A percentile compares a stretch with the other conserved stretches of the same genome.
These are phyloP conservation scores for Herminia tarsipennalis DNA, from an alignment of 2,888 invertebrate species.

Conservation along the genomic window DNA sequence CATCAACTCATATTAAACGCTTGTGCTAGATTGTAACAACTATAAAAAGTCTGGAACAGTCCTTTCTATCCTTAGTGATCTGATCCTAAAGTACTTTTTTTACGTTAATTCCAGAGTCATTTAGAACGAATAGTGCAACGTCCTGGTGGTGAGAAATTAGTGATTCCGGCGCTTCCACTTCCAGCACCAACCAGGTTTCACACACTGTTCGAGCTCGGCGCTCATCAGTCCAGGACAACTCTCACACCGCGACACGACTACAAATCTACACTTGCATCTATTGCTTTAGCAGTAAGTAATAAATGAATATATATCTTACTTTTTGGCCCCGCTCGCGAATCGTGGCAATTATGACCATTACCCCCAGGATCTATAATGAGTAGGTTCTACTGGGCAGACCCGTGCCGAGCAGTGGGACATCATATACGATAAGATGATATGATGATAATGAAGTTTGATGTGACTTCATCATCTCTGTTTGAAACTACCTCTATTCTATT, in stretches of 20 bases:
- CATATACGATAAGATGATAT: no score
- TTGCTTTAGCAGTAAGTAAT: slow-evolving; percentile 87
- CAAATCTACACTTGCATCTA: slow-evolving; percentile 91
- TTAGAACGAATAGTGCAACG: slow-evolving; percentile 95
- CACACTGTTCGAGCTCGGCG: slow-evolving; percentile 93
- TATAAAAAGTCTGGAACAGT: no score
- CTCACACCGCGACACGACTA: slow-evolving; percentile 83
- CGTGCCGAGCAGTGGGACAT: no score
- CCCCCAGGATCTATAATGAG: no score
- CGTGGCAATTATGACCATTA: no score
- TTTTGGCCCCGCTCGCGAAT: neutral
- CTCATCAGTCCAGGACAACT: slow-evolving; percentile 84
- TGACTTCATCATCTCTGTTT: no score
- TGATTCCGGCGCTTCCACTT: slow-evolving; percentile 70
- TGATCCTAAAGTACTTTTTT: neutral
- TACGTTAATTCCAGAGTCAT: slow-evolving; percentile 88
- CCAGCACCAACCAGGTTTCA: slow-evolving; percentile 89
- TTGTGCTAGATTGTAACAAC: no score
- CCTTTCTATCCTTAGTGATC: no score
- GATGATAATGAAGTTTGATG: no score
- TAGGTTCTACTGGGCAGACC: no score
- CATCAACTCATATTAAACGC: no score
- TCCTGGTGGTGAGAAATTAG: slow-evolving; percentile 86
- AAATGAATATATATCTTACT: neutral
- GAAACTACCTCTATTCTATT: no score